Evolutionary conservation across 30 jellyfish, hydroid and myxozoan species (phyloP).

Genomic region (Turritopsis dohrnii): DNA sequence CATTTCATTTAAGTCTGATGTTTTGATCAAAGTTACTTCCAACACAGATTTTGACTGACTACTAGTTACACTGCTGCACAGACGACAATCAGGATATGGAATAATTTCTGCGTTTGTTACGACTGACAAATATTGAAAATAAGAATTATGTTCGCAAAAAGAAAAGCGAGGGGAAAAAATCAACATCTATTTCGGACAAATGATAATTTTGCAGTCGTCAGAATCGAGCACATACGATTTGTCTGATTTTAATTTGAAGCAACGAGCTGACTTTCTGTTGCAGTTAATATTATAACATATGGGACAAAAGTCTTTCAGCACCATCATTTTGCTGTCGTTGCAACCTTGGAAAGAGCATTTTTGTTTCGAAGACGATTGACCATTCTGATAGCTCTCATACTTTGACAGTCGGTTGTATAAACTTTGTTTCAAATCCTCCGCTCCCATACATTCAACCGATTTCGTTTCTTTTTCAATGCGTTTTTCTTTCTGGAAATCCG

Average conservation of each 20-base stretch:
- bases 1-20: too few relatives aligned
- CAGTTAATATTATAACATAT: neutral
- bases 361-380: neutral
- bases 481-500: neutral
- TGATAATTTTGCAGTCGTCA: neutral
- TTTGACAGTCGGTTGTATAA: neutral
- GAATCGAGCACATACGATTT: neutral
- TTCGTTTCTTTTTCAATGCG: neutral
- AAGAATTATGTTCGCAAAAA: too few relatives aligned
- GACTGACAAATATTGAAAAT: too few relatives aligned
- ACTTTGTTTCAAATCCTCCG: neutral
- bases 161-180: too few relatives aligned
- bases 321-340: neutral
- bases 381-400: neutral
- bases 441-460: neutral
- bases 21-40: too few relatives aligned
- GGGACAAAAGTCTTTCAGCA: neutral
- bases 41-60: too few relatives aligned
- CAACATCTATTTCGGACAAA: neutral
- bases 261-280: neutral
- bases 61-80: too few relatives aligned
- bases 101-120: too few relatives aligned
- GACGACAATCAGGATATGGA: too few relatives aligned
- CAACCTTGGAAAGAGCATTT: neutral
- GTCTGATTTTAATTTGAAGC: neutral